Percentiles rank a stretch among this genome's conserved stretches.
Conservation (phyloP, 2,888 invertebrate genomes). For the Deilephila porcellus region DNA sequence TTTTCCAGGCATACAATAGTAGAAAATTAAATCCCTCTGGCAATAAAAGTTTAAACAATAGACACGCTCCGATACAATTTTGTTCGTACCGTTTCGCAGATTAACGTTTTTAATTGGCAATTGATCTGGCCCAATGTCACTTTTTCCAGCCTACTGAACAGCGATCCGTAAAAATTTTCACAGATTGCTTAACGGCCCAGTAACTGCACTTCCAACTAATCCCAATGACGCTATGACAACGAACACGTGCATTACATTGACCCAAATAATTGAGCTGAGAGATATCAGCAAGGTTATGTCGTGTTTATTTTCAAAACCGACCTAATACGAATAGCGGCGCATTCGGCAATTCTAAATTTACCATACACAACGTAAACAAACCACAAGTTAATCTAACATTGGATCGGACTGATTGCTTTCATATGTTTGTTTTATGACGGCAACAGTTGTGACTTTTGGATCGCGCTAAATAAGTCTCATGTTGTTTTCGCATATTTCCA, state of each 20-base stretch:
- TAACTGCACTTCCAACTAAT: constrained; percentile 48
- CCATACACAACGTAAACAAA: constrained; percentile 82
- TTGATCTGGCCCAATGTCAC: not conserved
- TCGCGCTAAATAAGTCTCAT: constrained; percentile 67
- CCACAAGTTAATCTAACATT: constrained; percentile 65
- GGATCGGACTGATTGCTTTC: constrained; percentile 62
- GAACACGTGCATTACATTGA: constrained; percentile 80
- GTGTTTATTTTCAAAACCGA: constrained; percentile 81
- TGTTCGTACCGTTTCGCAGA: not conserved
- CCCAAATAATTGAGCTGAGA: constrained; percentile 76
- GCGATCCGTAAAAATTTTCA: constrained; percentile 38
- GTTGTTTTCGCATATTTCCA: constrained; percentile 57
- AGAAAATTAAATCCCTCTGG: not conserved
- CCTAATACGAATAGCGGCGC: constrained; percentile 77
- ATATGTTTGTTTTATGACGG: constrained; percentile 67
- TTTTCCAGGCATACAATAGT: too few relatives aligned
- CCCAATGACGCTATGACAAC: constrained; percentile 65
- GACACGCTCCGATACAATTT: constrained; percentile 7
- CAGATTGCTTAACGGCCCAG: constrained; percentile 40
- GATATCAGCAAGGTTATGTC: constrained; percentile 77
- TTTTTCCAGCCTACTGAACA: constrained; percentile 16
- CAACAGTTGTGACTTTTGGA: constrained; percentile 59
- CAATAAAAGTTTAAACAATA: constrained; percentile 5
- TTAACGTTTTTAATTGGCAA: not conserved
- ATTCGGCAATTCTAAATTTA: constrained; percentile 79